Conservation (phyloP, 2,113 vertebrate genomes). For the Rhea pennata region DNA sequence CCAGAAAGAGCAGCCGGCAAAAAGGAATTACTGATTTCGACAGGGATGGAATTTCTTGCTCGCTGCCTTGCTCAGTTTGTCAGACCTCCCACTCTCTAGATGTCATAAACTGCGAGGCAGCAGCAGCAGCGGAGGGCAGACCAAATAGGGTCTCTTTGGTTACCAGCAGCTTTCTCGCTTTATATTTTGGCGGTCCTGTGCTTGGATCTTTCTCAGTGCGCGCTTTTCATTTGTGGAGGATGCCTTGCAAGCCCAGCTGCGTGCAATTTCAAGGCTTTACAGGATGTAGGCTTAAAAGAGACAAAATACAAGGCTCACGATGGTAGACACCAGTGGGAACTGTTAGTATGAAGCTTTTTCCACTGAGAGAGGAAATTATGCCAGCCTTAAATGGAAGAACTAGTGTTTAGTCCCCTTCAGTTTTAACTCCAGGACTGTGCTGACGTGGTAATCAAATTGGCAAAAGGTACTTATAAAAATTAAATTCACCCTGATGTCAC, state of each 20-base stretch:
- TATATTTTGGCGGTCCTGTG: neutral
- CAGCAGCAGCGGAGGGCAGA: slow-evolving; percentile 54
- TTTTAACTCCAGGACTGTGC: neutral
- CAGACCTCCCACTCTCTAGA: slow-evolving; percentile 74
- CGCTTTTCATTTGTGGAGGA: neutral
- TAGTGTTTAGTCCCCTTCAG: neutral
- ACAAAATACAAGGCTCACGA: neutral
- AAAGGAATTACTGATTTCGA: slow-evolving; percentile 52
- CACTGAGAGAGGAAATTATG: neutral
- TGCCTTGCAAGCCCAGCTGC: slow-evolving; percentile 26
- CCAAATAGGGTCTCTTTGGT: neutral
- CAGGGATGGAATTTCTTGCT: slow-evolving; percentile 65
- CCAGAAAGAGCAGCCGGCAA: slow-evolving; percentile 26
- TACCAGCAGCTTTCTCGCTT: slow-evolving; percentile 6
- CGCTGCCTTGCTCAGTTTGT: slow-evolving; percentile 57
- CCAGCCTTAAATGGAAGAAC: neutral
- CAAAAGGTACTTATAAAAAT: neutral
- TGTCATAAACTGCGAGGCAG: slow-evolving; percentile 76
- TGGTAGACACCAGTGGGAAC: neutral
- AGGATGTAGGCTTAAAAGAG: neutral
- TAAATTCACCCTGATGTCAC: neutral
- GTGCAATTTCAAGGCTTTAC: neutral
- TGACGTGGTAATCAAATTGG: neutral
- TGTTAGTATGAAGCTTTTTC: neutral
- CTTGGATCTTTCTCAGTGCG: slow-evolving; percentile 3